phyloP scores from a whole-genome alignment of 2,888 invertebrate species.

The Polyploca ridens region DNA sequence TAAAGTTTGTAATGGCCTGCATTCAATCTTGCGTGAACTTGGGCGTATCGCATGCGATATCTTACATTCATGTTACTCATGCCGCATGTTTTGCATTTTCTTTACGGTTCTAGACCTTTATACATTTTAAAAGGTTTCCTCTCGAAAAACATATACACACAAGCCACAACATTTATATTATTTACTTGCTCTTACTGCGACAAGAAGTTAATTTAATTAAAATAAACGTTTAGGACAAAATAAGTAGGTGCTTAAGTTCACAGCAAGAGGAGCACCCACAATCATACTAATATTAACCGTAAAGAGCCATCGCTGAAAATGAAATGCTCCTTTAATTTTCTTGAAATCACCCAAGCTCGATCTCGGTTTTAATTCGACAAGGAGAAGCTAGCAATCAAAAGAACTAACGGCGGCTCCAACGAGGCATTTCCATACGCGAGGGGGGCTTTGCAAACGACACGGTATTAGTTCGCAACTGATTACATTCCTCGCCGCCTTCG shows the following conservation, averaged over 20 bases:
- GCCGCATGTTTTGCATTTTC: conserved; percentile 59
- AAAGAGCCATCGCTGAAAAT: conserved; percentile 72
- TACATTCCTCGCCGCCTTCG: conserved; percentile 77
- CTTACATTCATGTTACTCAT: conserved; percentile 41
- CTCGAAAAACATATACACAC: conserved; percentile 30
- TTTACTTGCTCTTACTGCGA: conserved; percentile 36
- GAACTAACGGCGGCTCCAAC: conserved; percentile 79
- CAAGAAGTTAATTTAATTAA: conserved; percentile 65
- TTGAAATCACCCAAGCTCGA: conserved; percentile 73
- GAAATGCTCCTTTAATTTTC: conserved; percentile 79
- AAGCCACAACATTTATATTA: conserved; percentile 24
- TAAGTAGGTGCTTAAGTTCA: conserved; percentile 58
- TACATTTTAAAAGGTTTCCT: conserved; percentile 34
- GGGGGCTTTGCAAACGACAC: conserved; percentile 74
- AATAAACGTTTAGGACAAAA: conserved; percentile 64
- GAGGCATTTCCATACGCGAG: conserved; percentile 82
- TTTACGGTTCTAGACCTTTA: conserved; percentile 48
- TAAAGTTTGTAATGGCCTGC: conserved; percentile 55
- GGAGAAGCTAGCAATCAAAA: conserved; percentile 80
- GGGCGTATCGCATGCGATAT: conserved; percentile 46
- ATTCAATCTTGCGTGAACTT: conserved; percentile 56
- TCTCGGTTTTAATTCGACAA: conserved; percentile 80
- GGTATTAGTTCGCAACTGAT: conserved; percentile 83
- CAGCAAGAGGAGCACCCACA: conserved; percentile 58
- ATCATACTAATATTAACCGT: conserved; percentile 78